A percentile compares a stretch with the other conserved stretches of the same genome.
These are phyloP conservation scores for Lathronympha strigana DNA, from an alignment of 2,888 invertebrate species.

Conservation along the genomic window DNA sequence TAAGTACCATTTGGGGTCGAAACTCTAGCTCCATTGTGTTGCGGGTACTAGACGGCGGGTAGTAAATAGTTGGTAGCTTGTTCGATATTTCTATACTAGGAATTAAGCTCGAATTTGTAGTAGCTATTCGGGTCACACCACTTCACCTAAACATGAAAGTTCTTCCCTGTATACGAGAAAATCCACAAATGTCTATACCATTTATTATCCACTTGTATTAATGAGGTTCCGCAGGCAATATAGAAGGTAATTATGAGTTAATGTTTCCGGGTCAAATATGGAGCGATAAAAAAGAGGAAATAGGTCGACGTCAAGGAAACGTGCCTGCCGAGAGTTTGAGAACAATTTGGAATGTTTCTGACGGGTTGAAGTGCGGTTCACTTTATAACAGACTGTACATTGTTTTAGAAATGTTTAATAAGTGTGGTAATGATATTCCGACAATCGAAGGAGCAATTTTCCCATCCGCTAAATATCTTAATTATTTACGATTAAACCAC, in stretches of 20 bases:
- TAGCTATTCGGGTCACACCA: no score
- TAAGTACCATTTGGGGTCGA: no score
- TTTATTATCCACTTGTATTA: not conserved
- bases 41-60: no score
- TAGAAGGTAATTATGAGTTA: slow-evolving; percentile 1
- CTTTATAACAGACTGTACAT: not conserved
- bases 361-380: slow-evolving; percentile 5
- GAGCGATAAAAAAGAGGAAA: slow-evolving; percentile 23
- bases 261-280: slow-evolving; percentile 19
- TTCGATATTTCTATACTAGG: no score
- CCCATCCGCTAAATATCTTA: no score
- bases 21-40: no score
- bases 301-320: slow-evolving; percentile 19
- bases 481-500: no score
- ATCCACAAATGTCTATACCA: not conserved
- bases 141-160: no score
- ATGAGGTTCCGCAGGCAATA: slow-evolving; percentile 8
- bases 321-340: not conserved
- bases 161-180: no score
- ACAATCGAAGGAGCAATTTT: no score
- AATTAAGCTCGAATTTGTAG: no score
- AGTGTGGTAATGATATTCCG: not conserved
- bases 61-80: no score
- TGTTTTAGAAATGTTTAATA: not conserved
- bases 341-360: slow-evolving; percentile 27